Evolutionary conservation across 2,888 invertebrate genomes (phyloP).

Genomic region (Schizaphis graminum): DNA sequence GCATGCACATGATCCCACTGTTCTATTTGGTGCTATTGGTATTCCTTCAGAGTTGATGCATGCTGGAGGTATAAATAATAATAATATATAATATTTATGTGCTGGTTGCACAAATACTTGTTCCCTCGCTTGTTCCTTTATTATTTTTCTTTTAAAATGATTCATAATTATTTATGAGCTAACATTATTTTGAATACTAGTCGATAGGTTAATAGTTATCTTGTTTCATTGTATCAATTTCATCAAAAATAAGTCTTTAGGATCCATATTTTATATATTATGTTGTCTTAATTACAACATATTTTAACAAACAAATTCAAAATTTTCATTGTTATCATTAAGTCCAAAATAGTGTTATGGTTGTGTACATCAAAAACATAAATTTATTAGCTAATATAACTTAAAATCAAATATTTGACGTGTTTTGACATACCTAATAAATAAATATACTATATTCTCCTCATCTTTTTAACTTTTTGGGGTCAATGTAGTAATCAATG

Average conservation of each 20-base stretch:
- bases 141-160: neutral
- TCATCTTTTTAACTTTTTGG: too few relatives aligned
- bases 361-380: too few relatives aligned
- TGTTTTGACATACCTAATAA: too few relatives aligned
- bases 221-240: neutral
- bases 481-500: too few relatives aligned
- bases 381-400: too few relatives aligned
- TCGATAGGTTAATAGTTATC: neutral
- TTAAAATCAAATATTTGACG: too few relatives aligned
- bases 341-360: too few relatives aligned
- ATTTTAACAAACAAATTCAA: too few relatives aligned
- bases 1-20: constrained; percentile 68
- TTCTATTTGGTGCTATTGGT: constrained; percentile 76
- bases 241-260: neutral
- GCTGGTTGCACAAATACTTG: neutral
- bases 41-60: constrained; percentile 72
- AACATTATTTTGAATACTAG: constrained; percentile 68
- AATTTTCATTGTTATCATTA: too few relatives aligned
- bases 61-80: constrained; percentile 67
- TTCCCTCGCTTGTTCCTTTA: too few relatives aligned
- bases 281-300: too few relatives aligned
- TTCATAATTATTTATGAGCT: neutral
- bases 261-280: neutral
- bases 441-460: too few relatives aligned
- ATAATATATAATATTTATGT: neutral